Conservation (phyloP, 2,888 invertebrate genomes). For the Chymomyza fuscimana region DNA sequence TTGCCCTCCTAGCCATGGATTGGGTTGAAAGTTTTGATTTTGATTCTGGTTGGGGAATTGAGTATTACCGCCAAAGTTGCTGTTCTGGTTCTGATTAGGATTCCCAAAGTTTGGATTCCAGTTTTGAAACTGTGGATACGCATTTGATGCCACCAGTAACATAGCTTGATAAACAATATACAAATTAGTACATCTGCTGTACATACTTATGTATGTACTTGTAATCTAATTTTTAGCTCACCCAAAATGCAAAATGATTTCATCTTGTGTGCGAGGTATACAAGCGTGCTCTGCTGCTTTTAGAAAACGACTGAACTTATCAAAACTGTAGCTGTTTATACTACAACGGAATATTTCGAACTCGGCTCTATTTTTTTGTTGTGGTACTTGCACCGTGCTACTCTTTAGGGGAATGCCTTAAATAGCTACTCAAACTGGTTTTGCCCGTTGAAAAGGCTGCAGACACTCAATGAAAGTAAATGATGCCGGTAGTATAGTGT, state of each 20-base stretch:
- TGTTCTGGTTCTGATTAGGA: neutral
- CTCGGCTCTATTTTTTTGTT: neutral
- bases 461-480: neutral
- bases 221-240: neutral
- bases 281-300: neutral
- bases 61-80: neutral
- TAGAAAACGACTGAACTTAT: neutral
- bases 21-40: neutral
- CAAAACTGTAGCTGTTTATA: neutral
- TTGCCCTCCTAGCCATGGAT: neutral
- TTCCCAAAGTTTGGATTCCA: neutral
- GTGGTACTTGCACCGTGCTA: neutral
- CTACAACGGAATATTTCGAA: neutral
- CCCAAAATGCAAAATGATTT: constrained; percentile 1
- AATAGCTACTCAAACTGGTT: neutral
- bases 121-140: constrained; percentile 7
- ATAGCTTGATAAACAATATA: neutral
- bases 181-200: neutral
- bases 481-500: neutral
- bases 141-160: neutral
- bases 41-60: constrained; percentile 2
- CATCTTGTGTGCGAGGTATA: neutral
- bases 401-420: neutral
- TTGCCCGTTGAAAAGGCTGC: neutral
- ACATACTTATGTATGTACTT: neutral